A percentile compares a stretch with the other conserved stretches of the same genome.
Evolutionary conservation across 2,797 vertebrate species (phyloP).

Genomic region (Scomberomorus guttatus): DNA sequence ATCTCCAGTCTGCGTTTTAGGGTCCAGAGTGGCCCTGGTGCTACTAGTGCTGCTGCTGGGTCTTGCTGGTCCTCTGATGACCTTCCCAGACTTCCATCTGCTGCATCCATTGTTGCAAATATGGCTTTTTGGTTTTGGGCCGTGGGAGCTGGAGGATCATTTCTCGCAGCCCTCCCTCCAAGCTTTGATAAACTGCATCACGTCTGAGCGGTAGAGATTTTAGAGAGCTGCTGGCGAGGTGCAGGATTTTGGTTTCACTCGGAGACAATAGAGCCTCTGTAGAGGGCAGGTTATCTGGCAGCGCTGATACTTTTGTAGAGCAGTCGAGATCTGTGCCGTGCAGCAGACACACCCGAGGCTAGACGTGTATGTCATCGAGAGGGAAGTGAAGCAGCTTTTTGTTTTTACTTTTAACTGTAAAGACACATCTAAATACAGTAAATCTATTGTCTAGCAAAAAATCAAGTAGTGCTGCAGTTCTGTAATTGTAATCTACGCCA

Average conservation of each 20-base stretch:
- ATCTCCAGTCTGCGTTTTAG: slow-evolving; percentile 51
- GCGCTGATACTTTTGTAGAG: slow-evolving; percentile 62
- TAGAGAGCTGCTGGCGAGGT: slow-evolving; percentile 57
- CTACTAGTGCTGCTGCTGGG: slow-evolving; percentile 49
- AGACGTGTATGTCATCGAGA: slow-evolving; percentile 58
- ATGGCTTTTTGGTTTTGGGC: slow-evolving; percentile 52
- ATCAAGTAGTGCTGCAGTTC: slow-evolving; percentile 9
- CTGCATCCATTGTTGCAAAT: slow-evolving; percentile 74
- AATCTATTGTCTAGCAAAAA: slow-evolving; percentile 43
- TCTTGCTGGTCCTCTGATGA: slow-evolving; percentile 65
- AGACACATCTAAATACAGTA: slow-evolving; percentile 34
- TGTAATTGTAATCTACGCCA: background rate
- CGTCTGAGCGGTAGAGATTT: slow-evolving; percentile 70
- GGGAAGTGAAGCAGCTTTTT: slow-evolving; percentile 52
- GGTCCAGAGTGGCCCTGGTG: slow-evolving; percentile 42
- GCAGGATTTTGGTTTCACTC: slow-evolving; percentile 74
- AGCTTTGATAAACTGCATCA: slow-evolving; percentile 76
- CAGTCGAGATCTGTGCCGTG: slow-evolving; percentile 40
- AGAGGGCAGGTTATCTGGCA: slow-evolving; percentile 67
- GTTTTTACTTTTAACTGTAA: slow-evolving; percentile 14
- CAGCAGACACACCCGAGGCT: slow-evolving; percentile 51
- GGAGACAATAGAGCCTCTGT: slow-evolving; percentile 81
- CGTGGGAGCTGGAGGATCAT: slow-evolving; percentile 56
- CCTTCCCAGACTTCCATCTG: slow-evolving; percentile 84
- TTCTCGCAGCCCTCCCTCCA: slow-evolving; percentile 32